Evolutionary conservation across 2,888 invertebrate species (phyloP).

Genomic region (Merodon equestris): DNA sequence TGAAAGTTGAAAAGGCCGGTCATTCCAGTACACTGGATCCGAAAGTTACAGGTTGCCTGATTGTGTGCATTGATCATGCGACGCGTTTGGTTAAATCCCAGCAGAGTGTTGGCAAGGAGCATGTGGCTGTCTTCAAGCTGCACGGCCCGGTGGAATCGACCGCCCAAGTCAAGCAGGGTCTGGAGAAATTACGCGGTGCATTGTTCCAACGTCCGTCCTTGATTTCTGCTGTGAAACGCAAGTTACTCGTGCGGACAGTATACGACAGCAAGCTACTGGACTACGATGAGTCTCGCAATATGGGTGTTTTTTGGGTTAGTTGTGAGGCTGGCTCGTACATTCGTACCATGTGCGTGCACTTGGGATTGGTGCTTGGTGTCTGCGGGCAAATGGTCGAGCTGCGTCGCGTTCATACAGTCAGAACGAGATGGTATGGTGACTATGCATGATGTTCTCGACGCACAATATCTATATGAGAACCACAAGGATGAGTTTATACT

Average conservation of each 20-base stretch:
- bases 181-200: slow-evolving; percentile 96
- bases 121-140: slow-evolving; percentile 96
- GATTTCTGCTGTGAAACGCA: slow-evolving; percentile 99
- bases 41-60: slow-evolving; percentile 95
- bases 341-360: slow-evolving; percentile 98
- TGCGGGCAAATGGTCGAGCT: slow-evolving; percentile 99
- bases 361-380: slow-evolving; percentile 95
- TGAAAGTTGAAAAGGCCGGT: slow-evolving; percentile 98
- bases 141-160: slow-evolving; percentile 92
- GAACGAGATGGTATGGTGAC: slow-evolving; percentile 94
- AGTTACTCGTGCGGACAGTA: slow-evolving; percentile 95
- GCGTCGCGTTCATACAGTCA: slow-evolving; percentile 90
- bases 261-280: slow-evolving; percentile 96
- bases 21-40: slow-evolving; percentile 99
- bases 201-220: slow-evolving; percentile 98
- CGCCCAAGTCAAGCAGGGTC: slow-evolving; percentile 82
- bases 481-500: slow-evolving; percentile 96
- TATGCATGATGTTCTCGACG: slow-evolving; percentile 99
- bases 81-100: slow-evolving; percentile 98
- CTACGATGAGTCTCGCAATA: slow-evolving; percentile 90
- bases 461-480: slow-evolving; percentile 96
- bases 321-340: slow-evolving; percentile 99
- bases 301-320: slow-evolving; percentile 97
- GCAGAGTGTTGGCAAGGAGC: slow-evolving; percentile 99
- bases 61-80: slow-evolving; percentile 98